Evolutionary conservation across 2,888 invertebrate genomes (phyloP).

Genomic region (Drosophila anceps): DNA sequence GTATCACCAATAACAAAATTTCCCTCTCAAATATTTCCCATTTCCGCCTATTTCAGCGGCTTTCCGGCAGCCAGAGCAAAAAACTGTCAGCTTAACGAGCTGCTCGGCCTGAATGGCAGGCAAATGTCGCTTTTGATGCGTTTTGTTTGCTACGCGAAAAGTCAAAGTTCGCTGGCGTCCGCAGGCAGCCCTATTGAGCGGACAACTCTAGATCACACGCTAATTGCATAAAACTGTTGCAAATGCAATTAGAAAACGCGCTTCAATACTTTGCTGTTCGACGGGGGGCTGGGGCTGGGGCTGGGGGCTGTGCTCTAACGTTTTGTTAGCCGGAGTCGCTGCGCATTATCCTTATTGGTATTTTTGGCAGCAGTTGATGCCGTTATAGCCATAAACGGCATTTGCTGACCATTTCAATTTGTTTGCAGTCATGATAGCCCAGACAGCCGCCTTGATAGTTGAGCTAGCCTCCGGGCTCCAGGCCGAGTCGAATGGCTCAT

Average conservation of each 20-base stretch:
- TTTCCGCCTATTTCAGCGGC: conserved; percentile 15
- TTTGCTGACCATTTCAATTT: conserved; percentile 55
- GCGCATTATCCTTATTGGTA: conserved; percentile 67
- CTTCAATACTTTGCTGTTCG: conserved; percentile 6
- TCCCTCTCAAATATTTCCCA: conserved; percentile 5
- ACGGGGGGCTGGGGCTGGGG: too few species aligned
- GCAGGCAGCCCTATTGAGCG: not conserved
- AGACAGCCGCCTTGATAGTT: not conserved
- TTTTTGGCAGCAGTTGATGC: conserved; percentile 26
- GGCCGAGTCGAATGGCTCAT: conserved; percentile 57
- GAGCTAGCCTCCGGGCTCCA: not conserved
- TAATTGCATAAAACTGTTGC: conserved; percentile 70
- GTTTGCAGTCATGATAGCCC: conserved; percentile 10
- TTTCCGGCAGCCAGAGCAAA: conserved; percentile 7
- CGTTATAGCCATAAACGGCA: conserved; percentile 48
- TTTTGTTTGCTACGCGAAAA: conserved; percentile 14
- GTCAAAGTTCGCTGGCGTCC: conserved; percentile 32
- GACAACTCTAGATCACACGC: conserved; percentile 37
- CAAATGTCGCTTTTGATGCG: conserved; percentile 28
- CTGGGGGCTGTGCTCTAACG: too few species aligned
- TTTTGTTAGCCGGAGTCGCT: conserved; percentile 12
- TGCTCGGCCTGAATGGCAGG: conserved; percentile 18
- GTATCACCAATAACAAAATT: conserved; percentile 1
- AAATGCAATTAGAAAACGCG: conserved; percentile 63
- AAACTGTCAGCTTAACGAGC: not conserved